Evolutionary conservation across 1,140 invertebrate species (phyloP), one percentile per base, ranked within the genome.

Genomic region (Drosophila suzukii): DNA sequence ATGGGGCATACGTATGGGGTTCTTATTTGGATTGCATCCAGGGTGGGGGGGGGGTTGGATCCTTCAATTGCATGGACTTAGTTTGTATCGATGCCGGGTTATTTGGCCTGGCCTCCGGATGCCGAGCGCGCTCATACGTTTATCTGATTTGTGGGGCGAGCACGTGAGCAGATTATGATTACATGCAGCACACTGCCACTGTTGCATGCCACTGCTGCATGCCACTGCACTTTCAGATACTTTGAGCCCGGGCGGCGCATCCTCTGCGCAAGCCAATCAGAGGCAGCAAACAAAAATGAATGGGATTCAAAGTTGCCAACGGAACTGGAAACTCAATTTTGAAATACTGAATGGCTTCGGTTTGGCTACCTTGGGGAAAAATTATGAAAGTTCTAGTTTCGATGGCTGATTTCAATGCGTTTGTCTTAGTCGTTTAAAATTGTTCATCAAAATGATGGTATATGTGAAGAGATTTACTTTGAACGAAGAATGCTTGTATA

Each of bases 161-260:
- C 78, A 85, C 81, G 79, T 88, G 70, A 51, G 54, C 70, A 75
- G 66, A 78, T 88, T 88, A 86, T 82, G 81, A 84, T 84, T 85
- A 65, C 83, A 86, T 47, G 32, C 60, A 58, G 34, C 44, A 39
- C 13, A 5, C 15, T 20, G 20, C 20, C 20, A 17, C 24, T 6
- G 46, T 20, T 27, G 46, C 47, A 15, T 49, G 43, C 36, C 53
- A 32, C 36, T 53, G 70, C 46, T 11, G 38, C 47, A 30, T 43
- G 43, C 36, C 46, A 17, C 36, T 53, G 70, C 46, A 17, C 36
- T 34, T 41, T 12, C 54, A 41, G 32, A 60, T 70, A 41, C 67
- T 75, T 66, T 43, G 27, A 58, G 47, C 41, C 34, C 60, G 43
- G 51, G 34, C 36, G 27, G 54, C 20, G 49, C 51, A 65, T 53